Base-by-base conservation (phyloP, 2,113 vertebrate genomes). In the Felis chaus region DNA sequence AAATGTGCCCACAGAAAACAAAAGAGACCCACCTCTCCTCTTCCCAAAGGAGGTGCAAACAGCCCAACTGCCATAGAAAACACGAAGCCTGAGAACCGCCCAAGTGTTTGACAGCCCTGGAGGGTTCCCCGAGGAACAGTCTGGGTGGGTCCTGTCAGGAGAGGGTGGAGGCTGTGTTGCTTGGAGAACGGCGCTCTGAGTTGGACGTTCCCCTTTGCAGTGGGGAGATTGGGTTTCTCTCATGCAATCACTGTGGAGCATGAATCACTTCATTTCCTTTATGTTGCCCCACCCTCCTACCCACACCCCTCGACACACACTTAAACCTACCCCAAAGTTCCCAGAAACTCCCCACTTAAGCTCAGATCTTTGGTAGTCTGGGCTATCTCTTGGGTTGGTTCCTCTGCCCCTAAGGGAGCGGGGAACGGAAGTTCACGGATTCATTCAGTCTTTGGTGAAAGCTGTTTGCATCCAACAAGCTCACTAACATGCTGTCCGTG, bases 1-100 rank as follows among this genome's bases (percentile, higher is more conserved):
- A 95, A 95, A 78, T 41, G 48, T 69, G 36, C 73, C 96, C 96
- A 92, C 89, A 55, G 86, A 89, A 95, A 95, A 95, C 93, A 97
- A 61, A 96, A 65, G 63, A 50, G 65, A 48, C 87, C 48, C 48
- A 73, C 94, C 61, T 91, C 29, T 36, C 66, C 25, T 82, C 61
- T 91, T 69, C 91, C 91, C 50, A 73, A 55, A 91, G 74, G 82
- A 93, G 76, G 63, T 3, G 27, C 19, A 33, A 57, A 45, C 14
- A 88, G 33, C 29, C 87, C 71, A 61, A 25, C 23, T 50, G 89
- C 89, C 89, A 90, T 57, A 23, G 91, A 87, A 95, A 97, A 79
- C 90, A 82, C 0, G 0, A 50, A 48, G 92, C 45, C 57, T 81
- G 65, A 93, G 94, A 80, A 57, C 39, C 80, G 74, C 61, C 68